A percentile compares a stretch with the other conserved stretches of the same genome.
phyloP scores from a whole-genome alignment of 53 echinoderm and acorn worm genomes.

The Hippasteria phrygiana region DNA sequence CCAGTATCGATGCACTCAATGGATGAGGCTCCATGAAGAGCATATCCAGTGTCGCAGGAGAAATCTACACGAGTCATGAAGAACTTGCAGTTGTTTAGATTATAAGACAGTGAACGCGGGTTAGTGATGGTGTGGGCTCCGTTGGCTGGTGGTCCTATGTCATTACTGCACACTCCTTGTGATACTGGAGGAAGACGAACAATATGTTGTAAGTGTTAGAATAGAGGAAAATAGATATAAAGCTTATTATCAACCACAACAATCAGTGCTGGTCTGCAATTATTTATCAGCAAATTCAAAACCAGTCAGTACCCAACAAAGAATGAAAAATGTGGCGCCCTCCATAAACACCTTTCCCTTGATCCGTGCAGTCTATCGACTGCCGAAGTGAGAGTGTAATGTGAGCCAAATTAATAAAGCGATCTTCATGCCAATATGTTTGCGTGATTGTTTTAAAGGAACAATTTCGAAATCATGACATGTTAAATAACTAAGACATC shows the following conservation, averaged over 20 bases:
- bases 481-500: too few species aligned
- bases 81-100: slow-evolving; percentile 21
- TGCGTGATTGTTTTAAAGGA: too few species aligned
- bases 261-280: too few species aligned
- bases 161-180: slow-evolving; percentile 42
- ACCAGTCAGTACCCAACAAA: too few species aligned
- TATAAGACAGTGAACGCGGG: slow-evolving; percentile 18
- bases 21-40: slow-evolving; percentile 5
- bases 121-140: slow-evolving; percentile 5
- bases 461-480: too few species aligned
- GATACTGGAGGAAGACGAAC: background rate
- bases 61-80: slow-evolving; percentile 10
- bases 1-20: slow-evolving; percentile 17
- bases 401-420: too few species aligned
- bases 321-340: too few species aligned
- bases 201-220: background rate
- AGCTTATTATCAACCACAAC: background rate
- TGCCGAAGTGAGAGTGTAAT: too few species aligned
- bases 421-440: too few species aligned
- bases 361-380: too few species aligned
- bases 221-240: background rate
- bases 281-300: too few species aligned
- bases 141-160: slow-evolving; percentile 40
- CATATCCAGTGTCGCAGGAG: background rate
- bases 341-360: too few species aligned